Evolutionary conservation across 2,113 vertebrate genomes (phyloP), one percentile per base, ranked within the genome.

Genomic region (Tonatia bakeri): DNA sequence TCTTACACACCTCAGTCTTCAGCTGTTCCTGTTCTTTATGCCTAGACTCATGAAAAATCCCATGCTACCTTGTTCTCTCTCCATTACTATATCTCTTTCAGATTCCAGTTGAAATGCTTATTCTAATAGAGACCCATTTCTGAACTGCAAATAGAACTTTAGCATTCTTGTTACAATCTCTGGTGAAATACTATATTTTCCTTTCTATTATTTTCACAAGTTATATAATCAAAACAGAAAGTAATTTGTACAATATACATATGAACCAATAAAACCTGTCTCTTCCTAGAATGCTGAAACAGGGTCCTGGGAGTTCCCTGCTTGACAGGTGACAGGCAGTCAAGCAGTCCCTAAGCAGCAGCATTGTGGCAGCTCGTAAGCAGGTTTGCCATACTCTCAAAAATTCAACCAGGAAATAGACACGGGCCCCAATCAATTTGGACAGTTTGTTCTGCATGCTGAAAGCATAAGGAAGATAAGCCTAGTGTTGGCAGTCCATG

Each of bases 401-500:
- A n/a, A n/a, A 91, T 19, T 76, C 31, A 96, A 24, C 64, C 64
- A 93, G 72, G 16, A 86, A 73, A 69, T 12, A 89, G 36, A 75
- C 43, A 65, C 40, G 73, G 84, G 28, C 1, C 75, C 56, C 92
- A 36, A 90, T 65, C 17, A 83, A 40, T 80, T 9, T 94, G 26
- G 50, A 67, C 59, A 67, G 56, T 52, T 87, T 84, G 83, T 19
- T 28, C 73, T 17, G 79, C 73, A 81, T 36, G 40, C 24, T 79
- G 11, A 69, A 89, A 87, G 36, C 70, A 43, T 65, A 86, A 81
- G 75, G 45, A 26, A 84, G 65, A 96, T 92, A 75, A 95, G 72
- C 40, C 26, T 36, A 61, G 14, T 17, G 5, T n/a, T 80, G 90
- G 64, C 79, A 89, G n/a, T 17, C 3, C n/a, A 67, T 5, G 16